Conservation (phyloP, 2,888 invertebrate genomes). For the Limenitis camilla region DNA sequence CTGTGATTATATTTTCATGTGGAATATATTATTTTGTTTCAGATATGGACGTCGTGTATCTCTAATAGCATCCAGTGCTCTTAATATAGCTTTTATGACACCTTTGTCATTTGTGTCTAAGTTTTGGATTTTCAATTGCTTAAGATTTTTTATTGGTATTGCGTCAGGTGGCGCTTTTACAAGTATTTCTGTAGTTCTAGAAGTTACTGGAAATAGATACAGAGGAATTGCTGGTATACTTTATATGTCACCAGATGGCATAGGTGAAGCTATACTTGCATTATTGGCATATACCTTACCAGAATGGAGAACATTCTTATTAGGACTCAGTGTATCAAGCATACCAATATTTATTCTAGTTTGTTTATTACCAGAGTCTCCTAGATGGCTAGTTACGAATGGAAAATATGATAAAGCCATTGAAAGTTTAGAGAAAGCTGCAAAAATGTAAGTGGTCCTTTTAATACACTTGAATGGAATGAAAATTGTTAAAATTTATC, state of each 20-base stretch:
- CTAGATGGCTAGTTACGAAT: slow-evolving; percentile 47
- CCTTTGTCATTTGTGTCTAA: slow-evolving; percentile 77
- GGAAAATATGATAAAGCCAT: slow-evolving; percentile 36
- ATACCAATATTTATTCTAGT: slow-evolving; percentile 31
- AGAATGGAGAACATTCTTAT: slow-evolving; percentile 38
- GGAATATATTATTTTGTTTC: slow-evolving; percentile 24
- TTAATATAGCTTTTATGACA: slow-evolving; percentile 78
- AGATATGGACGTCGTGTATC: slow-evolving; percentile 69
- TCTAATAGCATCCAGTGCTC: slow-evolving; percentile 76
- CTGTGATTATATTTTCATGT: background rate
- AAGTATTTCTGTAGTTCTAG: slow-evolving; percentile 64
- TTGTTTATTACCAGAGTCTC: slow-evolving; percentile 45
- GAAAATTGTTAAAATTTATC: no score
- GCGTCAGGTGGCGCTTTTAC: slow-evolving; percentile 85
- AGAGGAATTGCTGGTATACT: slow-evolving; percentile 46
- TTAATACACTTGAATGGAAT: no score
- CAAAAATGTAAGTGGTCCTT: slow-evolving; percentile 40
- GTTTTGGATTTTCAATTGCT: slow-evolving; percentile 66
- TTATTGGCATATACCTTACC: slow-evolving; percentile 38
- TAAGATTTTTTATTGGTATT: slow-evolving; percentile 79
- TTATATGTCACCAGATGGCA: slow-evolving; percentile 34
- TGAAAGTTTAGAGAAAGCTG: slow-evolving; percentile 37
- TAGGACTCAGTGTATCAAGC: slow-evolving; percentile 32
- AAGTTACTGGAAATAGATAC: slow-evolving; percentile 68
- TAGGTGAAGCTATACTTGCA: slow-evolving; percentile 33